phyloP scores from a whole-genome alignment of 1,140 invertebrate genomes.

The Myzus persicae region DNA sequence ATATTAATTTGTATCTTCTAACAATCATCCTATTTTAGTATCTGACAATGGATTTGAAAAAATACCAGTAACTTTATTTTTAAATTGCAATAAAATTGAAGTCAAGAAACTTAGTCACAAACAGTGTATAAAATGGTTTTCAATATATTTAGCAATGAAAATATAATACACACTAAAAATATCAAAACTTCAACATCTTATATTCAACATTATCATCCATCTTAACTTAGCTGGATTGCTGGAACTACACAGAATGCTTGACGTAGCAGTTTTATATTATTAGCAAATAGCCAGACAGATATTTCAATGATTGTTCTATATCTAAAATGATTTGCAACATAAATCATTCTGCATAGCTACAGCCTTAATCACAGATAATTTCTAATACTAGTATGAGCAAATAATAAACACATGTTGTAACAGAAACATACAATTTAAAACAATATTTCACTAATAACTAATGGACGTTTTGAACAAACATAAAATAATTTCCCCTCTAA shows the following conservation, averaged over 20 bases:
- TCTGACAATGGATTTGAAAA: background rate
- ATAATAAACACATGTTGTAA: background rate
- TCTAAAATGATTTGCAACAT: background rate
- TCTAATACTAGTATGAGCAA: background rate
- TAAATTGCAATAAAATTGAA: background rate
- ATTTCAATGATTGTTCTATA: background rate
- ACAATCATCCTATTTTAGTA: background rate
- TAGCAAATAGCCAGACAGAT: background rate
- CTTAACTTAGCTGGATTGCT: background rate
- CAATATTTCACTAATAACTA: background rate
- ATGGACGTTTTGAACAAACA: background rate
- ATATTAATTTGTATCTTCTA: background rate
- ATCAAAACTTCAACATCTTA: background rate
- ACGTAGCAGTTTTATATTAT: no score
- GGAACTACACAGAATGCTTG: background rate
- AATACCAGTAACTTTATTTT: background rate
- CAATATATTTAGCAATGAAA: background rate
- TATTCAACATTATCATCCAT: background rate
- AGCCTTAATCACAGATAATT: conserved; percentile 1
- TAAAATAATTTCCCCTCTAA: background rate
- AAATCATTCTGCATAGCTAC: background rate
- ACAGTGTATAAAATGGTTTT: background rate
- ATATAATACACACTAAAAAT: background rate
- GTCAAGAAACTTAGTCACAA: background rate
- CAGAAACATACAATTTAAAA: background rate